These are phyloP conservation scores for Orientallactaga bullata DNA, from an alignment of 2,113 vertebrate species.

Conservation along the genomic window DNA sequence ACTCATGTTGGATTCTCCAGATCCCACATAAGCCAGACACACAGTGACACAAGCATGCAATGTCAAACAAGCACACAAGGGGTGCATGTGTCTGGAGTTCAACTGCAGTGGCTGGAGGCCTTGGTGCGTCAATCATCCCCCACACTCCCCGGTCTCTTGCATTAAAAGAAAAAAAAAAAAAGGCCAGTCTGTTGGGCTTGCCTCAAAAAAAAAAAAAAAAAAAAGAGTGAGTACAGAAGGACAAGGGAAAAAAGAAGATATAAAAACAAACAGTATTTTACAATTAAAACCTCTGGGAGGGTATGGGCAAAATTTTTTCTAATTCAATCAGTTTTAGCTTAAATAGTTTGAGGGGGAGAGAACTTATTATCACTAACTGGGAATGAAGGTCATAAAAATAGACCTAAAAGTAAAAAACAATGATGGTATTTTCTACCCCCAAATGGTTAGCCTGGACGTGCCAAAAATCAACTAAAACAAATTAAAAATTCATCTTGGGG, in stretches of 20 bases:
- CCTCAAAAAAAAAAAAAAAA: too few relatives aligned
- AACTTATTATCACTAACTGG: not conserved
- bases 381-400: constrained; percentile 27
- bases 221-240: not conserved
- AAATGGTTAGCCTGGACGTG: not conserved
- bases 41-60: too few relatives aligned
- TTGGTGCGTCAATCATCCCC: too few relatives aligned
- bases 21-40: too few relatives aligned
- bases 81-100: too few relatives aligned
- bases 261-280: constrained; percentile 10
- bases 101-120: too few relatives aligned
- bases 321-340: constrained; percentile 9
- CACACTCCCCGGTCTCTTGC: too few relatives aligned
- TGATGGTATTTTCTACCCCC: not conserved
- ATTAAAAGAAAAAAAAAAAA: not conserved
- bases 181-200: too few relatives aligned
- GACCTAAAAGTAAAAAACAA: not conserved
- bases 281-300: constrained; percentile 8
- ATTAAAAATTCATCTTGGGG: not conserved
- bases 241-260: not conserved
- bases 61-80: too few relatives aligned
- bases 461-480: constrained; percentile 20
- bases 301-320: not conserved
- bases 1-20: too few relatives aligned
- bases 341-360: not conserved